Percentiles rank a stretch among this genome's conserved stretches.
Conservation (phyloP, 2,797 vertebrate genomes). For the Aphelocoma californica region DNA sequence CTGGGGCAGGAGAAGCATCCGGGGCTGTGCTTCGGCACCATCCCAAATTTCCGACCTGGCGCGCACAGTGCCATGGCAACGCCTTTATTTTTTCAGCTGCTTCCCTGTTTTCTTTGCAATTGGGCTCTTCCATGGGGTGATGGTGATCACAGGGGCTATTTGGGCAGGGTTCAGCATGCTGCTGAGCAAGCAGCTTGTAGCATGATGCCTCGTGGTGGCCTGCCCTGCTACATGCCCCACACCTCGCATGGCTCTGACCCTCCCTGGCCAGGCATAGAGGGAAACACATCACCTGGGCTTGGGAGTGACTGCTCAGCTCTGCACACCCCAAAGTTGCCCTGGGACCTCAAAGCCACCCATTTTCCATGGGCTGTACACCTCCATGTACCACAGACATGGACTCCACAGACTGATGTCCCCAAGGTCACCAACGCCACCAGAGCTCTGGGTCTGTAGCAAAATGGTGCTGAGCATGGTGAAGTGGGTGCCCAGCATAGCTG, state of each 20-base stretch:
- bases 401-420: background rate
- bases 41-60: background rate
- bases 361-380: background rate
- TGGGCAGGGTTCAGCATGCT: background rate
- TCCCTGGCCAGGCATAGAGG: background rate
- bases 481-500: background rate
- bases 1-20: background rate
- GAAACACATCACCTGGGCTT: background rate
- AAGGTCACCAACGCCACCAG: background rate
- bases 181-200: background rate
- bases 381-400: background rate
- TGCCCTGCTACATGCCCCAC: background rate
- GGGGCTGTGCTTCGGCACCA: background rate
- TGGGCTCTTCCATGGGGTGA: background rate
- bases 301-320: background rate
- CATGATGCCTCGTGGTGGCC: accelerated
- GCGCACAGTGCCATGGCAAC: background rate
- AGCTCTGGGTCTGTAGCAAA: background rate
- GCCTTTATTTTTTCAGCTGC: conserved; percentile 46
- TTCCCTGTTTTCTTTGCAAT: conserved; percentile 26
- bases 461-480: accelerated
- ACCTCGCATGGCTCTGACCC: background rate
- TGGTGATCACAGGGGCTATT: background rate
- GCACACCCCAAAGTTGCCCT: background rate
- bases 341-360: background rate